phyloP scores from a whole-genome alignment of 2,113 vertebrate genomes.

The Oryzias woworae region DNA sequence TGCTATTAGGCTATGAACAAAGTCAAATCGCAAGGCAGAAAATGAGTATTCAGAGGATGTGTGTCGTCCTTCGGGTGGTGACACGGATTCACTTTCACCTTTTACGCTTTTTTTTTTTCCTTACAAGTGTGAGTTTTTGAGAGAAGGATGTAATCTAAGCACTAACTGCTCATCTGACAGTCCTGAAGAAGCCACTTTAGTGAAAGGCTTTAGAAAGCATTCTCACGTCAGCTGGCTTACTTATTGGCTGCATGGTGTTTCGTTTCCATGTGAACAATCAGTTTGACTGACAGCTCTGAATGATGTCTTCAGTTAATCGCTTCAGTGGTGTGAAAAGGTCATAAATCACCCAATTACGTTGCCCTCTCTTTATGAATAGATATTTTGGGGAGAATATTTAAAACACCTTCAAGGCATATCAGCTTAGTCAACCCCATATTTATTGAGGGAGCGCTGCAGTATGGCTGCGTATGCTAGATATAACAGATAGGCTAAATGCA shows the following conservation, averaged over 20 bases:
- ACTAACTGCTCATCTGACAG: conserved; percentile 32
- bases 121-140: conserved; percentile 5
- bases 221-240: conserved; percentile 48
- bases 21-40: conserved; percentile 42
- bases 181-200: conserved; percentile 48
- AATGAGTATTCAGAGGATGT: conserved; percentile 20
- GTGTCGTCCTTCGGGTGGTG: conserved; percentile 13
- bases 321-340: conserved; percentile 78
- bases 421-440: conserved; percentile 69
- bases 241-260: conserved; percentile 53
- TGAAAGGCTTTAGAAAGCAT: conserved; percentile 49
- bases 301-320: conserved; percentile 78
- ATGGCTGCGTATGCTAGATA: conserved; percentile 57
- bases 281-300: conserved; percentile 76
- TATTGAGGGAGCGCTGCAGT: conserved; percentile 55
- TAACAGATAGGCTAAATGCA: conserved; percentile 68
- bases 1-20: conserved; percentile 49
- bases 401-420: conserved; percentile 69
- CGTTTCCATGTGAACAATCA: conserved; percentile 74
- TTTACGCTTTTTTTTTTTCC: neutral
- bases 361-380: conserved; percentile 68
- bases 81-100: conserved; percentile 17
- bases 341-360: conserved; percentile 77
- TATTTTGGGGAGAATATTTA: conserved; percentile 71
- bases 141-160: conserved; percentile 26